phyloP scores from a whole-genome alignment of 2,113 vertebrate species.

The Oreotrochilus melanogaster region DNA sequence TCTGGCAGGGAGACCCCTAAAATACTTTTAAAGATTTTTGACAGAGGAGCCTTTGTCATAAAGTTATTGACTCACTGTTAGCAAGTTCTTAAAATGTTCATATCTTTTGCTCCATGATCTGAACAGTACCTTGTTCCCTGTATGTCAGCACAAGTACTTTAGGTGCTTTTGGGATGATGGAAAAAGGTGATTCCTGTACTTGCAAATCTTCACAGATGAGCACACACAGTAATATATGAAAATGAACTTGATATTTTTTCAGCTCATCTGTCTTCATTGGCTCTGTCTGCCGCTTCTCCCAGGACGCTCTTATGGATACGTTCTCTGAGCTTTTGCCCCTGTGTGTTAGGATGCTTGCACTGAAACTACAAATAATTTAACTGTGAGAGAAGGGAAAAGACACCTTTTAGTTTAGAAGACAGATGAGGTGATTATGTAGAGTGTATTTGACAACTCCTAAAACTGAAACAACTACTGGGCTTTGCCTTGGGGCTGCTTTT shows the following conservation, averaged over 20 bases:
- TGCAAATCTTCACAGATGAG: neutral
- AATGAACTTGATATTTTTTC: neutral
- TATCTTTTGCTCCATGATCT: neutral
- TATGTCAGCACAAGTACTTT: neutral
- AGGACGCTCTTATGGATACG: neutral
- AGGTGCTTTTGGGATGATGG: neutral
- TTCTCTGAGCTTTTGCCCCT: neutral
- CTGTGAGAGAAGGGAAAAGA: neutral
- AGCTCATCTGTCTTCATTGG: rapidly evolving
- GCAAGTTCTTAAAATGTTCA: neutral
- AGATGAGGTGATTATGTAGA: neutral
- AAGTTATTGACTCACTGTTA: neutral
- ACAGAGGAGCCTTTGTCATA: neutral
- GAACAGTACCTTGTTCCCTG: neutral
- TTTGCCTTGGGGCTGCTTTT: neutral
- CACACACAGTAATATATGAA: neutral
- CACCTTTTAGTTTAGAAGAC: neutral
- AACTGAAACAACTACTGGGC: neutral
- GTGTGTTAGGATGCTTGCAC: neutral
- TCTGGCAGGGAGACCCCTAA: neutral
- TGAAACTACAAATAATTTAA: neutral
- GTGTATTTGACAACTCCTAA: neutral
- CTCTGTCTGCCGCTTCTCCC: neutral
- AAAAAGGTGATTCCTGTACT: neutral
- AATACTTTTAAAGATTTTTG: neutral